Evolutionary conservation across 2,113 vertebrate species (phyloP), one percentile per base, ranked within the genome.

Genomic region (Panthera leo): DNA sequence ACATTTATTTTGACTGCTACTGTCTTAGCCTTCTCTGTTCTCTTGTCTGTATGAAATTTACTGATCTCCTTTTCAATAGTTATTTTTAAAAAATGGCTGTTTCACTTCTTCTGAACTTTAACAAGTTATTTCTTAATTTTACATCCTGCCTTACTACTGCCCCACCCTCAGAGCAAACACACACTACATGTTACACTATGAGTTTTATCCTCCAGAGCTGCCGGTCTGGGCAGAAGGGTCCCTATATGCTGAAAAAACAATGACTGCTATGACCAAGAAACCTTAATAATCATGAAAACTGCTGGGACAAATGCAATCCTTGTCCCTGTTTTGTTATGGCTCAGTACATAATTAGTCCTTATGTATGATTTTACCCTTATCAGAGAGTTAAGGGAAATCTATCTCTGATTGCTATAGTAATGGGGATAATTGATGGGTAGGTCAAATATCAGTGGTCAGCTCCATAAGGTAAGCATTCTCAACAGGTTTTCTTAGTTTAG

Each of bases 21-120:
- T 89, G 67, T 89, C 93, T 79, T 58, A 65, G 82, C 31, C 4
- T 92, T 65, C 14, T 92, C 88, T 82, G 5, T 75, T 96, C 55
- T 92, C 65, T 92, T 87, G 42, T 67, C 76, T 92, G 34, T 91
- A 90, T 95, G 67, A 97, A 95, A 92, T 92, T 90, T 89, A 68
- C 45, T 1, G 10, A 85, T 94, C n/a, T 87, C 58, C 70, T 97
- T 91, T 92, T 61, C 36, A 90, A 5, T 85, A 13, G 48, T 13
- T 93, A 73, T 92, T 94, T 96, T 82, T 4, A 0, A 27, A 65
- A 96, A 97, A 85, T 55, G 23, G 1, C 53, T 67, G 7, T 78
- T 53, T 91, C 29, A 25, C 5, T 93, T 34, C 65, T 89, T 71
- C 15, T 94, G 67, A 94, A 95, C 91, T 94, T 95, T 92, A 95